Conservation (phyloP, 2,888 invertebrate species). For the Ophonus ardosiacus region DNA sequence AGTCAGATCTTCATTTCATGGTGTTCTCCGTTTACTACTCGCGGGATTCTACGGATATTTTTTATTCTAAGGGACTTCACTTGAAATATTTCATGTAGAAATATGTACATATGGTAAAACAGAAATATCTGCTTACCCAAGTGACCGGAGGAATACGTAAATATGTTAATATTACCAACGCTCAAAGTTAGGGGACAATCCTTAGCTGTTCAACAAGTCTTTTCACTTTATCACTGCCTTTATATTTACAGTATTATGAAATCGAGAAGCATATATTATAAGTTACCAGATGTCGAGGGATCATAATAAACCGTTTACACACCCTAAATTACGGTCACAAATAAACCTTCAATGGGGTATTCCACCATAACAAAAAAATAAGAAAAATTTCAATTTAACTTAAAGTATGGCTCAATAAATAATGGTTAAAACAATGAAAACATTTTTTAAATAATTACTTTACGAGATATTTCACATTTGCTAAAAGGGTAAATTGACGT, state of each 20-base stretch:
- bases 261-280: too few relatives aligned
- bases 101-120: slow-evolving; percentile 63
- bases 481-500: too few relatives aligned
- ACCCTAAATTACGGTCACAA: too few relatives aligned
- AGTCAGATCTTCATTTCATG: neutral
- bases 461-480: too few relatives aligned
- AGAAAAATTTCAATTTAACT: too few relatives aligned
- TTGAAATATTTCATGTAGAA: slow-evolving; percentile 60
- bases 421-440: too few relatives aligned
- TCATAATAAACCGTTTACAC: too few relatives aligned
- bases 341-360: too few relatives aligned
- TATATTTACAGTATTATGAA: neutral
- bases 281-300: too few relatives aligned
- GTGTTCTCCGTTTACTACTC: neutral
- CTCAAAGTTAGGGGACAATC: slow-evolving; percentile 39
- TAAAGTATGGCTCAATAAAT: too few relatives aligned
- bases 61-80: slow-evolving; percentile 43
- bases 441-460: too few relatives aligned
- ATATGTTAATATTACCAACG: slow-evolving; percentile 60
- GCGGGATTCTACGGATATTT: slow-evolving; percentile 20
- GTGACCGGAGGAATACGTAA: slow-evolving; percentile 62
- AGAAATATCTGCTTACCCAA: slow-evolving; percentile 61
- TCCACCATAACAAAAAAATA: too few relatives aligned
- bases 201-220: slow-evolving; percentile 33
- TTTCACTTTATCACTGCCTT: neutral